Conservation (phyloP, 2,113 vertebrate species). For the Dicaeum eximium region DNA sequence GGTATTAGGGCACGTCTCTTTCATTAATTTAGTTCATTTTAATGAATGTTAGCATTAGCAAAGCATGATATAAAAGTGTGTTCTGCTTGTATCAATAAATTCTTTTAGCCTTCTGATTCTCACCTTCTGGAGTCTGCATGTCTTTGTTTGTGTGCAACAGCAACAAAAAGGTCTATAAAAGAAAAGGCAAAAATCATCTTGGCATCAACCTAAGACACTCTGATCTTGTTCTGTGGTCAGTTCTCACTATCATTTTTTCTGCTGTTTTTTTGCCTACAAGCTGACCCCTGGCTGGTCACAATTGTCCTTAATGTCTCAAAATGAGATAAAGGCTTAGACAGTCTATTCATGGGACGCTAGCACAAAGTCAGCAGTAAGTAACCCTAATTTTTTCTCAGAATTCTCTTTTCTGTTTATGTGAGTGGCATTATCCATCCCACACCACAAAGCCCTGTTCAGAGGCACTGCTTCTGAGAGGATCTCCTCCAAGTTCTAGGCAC, state of each 20-base stretch:
- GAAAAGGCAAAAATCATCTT: not conserved
- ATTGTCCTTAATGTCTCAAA: not conserved
- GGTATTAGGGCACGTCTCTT: too few relatives aligned
- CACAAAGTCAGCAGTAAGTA: not conserved
- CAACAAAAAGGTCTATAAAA: not conserved
- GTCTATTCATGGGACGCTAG: not conserved
- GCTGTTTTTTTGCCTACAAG: not conserved
- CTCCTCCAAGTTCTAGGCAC: not conserved
- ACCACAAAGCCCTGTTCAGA: not conserved
- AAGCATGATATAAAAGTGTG: too few relatives aligned
- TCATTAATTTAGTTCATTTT: too few relatives aligned
- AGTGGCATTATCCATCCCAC: not conserved
- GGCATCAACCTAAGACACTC: not conserved
- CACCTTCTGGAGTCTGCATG: too few relatives aligned
- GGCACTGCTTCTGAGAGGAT: not conserved
- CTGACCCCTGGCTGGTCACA: not conserved
- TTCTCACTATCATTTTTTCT: not conserved
- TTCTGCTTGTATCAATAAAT: too few relatives aligned
- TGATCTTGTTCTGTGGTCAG: not conserved
- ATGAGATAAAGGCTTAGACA: not conserved
- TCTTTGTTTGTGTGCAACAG: too few relatives aligned
- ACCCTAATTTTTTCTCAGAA: not conserved
- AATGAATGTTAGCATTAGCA: too few relatives aligned
- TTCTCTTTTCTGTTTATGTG: not conserved
- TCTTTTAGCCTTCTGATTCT: too few relatives aligned